These are phyloP conservation scores for Psilopogon haemacephalus DNA, from an alignment of 2,113 vertebrate genomes.

Conservation along the genomic window DNA sequence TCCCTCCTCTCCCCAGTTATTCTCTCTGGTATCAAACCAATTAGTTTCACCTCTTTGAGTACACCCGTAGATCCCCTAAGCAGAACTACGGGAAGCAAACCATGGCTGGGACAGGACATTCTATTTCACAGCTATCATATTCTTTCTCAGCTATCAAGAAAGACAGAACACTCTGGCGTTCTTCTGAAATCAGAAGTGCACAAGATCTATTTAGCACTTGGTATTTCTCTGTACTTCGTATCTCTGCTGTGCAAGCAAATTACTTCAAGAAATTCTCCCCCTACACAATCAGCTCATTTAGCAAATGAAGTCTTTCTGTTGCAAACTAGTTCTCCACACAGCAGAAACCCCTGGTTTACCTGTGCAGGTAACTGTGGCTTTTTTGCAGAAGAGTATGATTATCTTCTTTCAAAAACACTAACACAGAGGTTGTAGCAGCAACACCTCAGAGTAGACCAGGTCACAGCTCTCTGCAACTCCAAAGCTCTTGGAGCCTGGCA, in stretches of 20 bases:
- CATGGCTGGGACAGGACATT: background rate
- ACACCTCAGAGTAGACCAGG: background rate
- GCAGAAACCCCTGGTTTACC: background rate
- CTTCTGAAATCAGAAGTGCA: background rate
- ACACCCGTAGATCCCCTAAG: background rate
- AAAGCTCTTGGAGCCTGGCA: background rate
- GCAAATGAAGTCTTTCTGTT: background rate
- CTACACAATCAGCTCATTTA: background rate
- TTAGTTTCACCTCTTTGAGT: background rate
- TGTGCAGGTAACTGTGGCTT: background rate
- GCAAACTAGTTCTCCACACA: background rate
- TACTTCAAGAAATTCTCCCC: background rate
- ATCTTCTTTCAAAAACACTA: background rate
- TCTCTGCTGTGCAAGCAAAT: background rate
- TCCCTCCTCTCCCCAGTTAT: background rate
- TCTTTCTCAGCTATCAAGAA: background rate
- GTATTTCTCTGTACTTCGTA: background rate
- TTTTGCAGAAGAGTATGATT: background rate
- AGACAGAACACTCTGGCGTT: background rate
- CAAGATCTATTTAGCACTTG: background rate
- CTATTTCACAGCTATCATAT: background rate
- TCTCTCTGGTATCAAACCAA: background rate
- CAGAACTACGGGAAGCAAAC: constrained; percentile 10
- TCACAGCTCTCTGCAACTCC: background rate
- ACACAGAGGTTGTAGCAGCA: background rate